phyloP scores from a whole-genome alignment of 2,888 invertebrate species.

The Heteropelma amictum region DNA sequence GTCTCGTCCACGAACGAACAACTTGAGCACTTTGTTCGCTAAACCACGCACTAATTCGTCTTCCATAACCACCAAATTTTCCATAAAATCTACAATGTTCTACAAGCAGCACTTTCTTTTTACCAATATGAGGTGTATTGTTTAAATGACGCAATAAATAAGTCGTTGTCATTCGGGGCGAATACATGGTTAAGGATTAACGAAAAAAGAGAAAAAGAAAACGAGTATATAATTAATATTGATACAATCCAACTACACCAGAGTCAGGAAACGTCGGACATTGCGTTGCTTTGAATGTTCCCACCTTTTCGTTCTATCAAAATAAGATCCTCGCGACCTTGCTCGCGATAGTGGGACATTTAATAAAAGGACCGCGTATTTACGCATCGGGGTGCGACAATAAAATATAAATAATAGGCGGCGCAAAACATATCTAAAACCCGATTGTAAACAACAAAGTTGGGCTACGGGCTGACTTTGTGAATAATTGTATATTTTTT shows the following conservation, averaged over 20 bases:
- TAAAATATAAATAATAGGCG: not conserved
- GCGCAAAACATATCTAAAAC: not conserved
- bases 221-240: not conserved
- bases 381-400: not conserved
- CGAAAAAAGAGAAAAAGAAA: not conserved
- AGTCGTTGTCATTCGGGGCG: conserved; percentile 57
- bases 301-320: conserved; percentile 6
- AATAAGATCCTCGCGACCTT: conserved; percentile 14
- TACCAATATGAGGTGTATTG: conserved; percentile 11
- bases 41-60: conserved; percentile 66
- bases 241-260: not conserved
- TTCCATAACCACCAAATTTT: conserved; percentile 64
- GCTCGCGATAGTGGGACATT: conserved; percentile 10
- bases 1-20: conserved; percentile 65
- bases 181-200: conserved; percentile 42
- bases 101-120: conserved; percentile 26
- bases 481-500: not conserved
- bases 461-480: not conserved
- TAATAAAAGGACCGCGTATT: not conserved
- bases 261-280: conserved; percentile 21
- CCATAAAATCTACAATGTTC: conserved; percentile 53
- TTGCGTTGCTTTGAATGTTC: conserved; percentile 39
- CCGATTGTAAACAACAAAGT: not conserved
- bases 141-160: conserved; percentile 58
- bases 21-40: conserved; percentile 68